Evolutionary conservation across 2,797 vertebrate species (phyloP).

Genomic region (Aythya fuligula): DNA sequence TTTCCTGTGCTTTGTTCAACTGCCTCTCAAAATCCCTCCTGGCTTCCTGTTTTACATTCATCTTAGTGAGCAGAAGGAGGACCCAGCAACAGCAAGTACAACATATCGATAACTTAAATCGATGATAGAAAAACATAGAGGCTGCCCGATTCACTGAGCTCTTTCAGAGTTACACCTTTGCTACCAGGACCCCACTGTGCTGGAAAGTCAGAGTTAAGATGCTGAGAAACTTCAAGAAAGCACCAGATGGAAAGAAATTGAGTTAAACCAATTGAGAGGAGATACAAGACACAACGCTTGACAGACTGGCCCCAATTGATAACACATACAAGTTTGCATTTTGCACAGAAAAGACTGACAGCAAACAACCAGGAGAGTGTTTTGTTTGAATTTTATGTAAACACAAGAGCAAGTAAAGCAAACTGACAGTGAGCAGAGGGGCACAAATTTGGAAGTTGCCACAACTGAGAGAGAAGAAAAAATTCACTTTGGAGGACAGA

Average conservation of each 20-base stretch:
- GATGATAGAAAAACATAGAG: not conserved
- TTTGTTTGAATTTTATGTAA: not conserved
- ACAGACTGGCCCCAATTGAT: not conserved
- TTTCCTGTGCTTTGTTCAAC: not conserved
- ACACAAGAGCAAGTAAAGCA: not conserved
- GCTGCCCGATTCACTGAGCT: not conserved
- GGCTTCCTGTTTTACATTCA: not conserved
- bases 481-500: not conserved
- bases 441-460: not conserved
- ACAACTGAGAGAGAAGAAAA: not conserved
- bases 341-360: not conserved
- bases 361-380: not conserved
- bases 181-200: not conserved
- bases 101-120: not conserved
- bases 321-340: not conserved
- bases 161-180: not conserved
- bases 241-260: not conserved
- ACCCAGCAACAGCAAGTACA: not conserved
- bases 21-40: not conserved
- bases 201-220: not conserved
- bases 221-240: not conserved
- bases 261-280: not conserved
- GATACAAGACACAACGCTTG: not conserved
- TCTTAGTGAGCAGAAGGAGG: not conserved
- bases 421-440: not conserved